phyloP scores from a whole-genome alignment of 1,140 invertebrate genomes.

The Drosophila suzukii region DNA sequence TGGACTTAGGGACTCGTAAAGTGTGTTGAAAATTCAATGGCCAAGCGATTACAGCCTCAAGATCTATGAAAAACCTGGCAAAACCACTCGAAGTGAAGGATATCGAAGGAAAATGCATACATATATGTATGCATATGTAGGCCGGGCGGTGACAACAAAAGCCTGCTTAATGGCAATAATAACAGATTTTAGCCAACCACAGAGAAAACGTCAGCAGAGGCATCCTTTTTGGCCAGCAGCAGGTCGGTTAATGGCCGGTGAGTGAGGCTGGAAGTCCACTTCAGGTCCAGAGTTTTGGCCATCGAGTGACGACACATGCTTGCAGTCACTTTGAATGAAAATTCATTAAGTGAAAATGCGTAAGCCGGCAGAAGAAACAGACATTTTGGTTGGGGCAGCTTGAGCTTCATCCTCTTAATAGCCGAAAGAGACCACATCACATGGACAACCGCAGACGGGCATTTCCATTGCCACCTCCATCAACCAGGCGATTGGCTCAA shows the following conservation, averaged over 20 bases:
- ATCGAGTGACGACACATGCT: conserved; percentile 28
- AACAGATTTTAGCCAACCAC: conserved; percentile 56
- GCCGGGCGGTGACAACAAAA: conserved; percentile 32
- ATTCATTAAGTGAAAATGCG: conserved; percentile 57
- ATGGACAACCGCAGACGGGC: conserved; percentile 14
- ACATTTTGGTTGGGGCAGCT: conserved; percentile 3
- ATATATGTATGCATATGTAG: neutral
- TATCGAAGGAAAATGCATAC: conserved; percentile 12
- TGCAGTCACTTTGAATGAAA: conserved; percentile 51
- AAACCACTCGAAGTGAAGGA: conserved; percentile 10
- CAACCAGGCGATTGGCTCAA: conserved; percentile 27
- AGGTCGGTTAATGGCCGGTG: conserved; percentile 44
- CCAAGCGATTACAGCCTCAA: conserved; percentile 17
- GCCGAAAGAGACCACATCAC: conserved; percentile 21
- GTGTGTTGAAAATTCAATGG: conserved; percentile 36
- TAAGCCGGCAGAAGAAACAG: conserved; percentile 6
- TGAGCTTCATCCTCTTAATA: conserved; percentile 34
- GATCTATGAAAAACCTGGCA: conserved; percentile 8
- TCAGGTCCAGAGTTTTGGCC: neutral
- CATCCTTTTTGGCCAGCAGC: conserved; percentile 13
- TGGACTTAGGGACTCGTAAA: neutral
- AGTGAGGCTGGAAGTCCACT: conserved; percentile 21
- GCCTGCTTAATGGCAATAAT: conserved; percentile 60
- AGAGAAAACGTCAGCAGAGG: conserved; percentile 31
- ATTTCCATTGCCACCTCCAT: conserved; percentile 4